Evolutionary conservation across 2,888 invertebrate species (phyloP), one percentile per base, ranked within the genome.

Genomic region (Palloptera scutellata): DNA sequence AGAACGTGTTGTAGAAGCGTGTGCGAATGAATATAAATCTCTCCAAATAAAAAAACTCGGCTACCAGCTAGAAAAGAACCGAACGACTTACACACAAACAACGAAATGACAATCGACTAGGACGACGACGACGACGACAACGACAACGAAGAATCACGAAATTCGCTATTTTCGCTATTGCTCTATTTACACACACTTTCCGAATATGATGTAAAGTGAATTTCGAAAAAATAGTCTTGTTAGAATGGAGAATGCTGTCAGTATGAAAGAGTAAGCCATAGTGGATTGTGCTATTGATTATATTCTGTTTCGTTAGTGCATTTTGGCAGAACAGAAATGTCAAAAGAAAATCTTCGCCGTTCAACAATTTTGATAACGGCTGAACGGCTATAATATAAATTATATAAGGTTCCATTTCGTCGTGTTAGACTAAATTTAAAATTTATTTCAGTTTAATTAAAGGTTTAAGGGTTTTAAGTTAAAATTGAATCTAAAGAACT

Each of bases 81-180:
- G 55, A 54, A 55, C 63, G 55, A 45, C 55, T n/a, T 55, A 48
- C 48, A 15, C 13, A 48, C 48, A 48, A 48, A 8, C 48, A 15
- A 48, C 48, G 48, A 48, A 13, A 48, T 30, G 30, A 70, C 30
- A 30, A 30, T n/a, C n/a, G n/a, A n/a, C n/a, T n/a, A n/a, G n/a
- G n/a, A n/a, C n/a, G 45, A 15, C 55, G 30, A 63, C 30, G 54
- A 63, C 20, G 63, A 51, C 48, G 68, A 69, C 64, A 67, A 48
- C 54, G 52, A 43, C 54, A 45, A 61, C 15, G 65, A 65, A 72
- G 71, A 72, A 70, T 67, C 70, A 69, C 67, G 70, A 69, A 67
- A 70, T 72, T 71, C 71, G 72, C 65, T 72, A 45, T 66, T 68
- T 51, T 59, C 59, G 41, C 19, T 66, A 58, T 65, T 68, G 43